Evolutionary conservation across 2,888 invertebrate genomes (phyloP).

Genomic region (Drosophila subsilvestris): DNA sequence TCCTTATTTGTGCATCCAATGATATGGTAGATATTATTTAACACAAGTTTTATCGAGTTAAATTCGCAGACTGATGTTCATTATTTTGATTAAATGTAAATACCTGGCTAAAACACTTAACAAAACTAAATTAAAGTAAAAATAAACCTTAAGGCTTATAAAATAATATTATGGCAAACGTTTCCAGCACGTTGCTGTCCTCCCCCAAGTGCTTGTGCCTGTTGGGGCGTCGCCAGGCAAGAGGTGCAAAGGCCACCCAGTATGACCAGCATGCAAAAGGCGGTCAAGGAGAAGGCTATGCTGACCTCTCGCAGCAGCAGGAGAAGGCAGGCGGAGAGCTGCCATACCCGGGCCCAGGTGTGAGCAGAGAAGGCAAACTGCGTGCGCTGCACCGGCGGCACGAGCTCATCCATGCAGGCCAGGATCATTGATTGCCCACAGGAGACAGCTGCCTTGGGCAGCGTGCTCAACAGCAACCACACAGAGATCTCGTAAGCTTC

Average conservation of each 20-base stretch:
- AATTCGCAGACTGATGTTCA: conserved; percentile 34
- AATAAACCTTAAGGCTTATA: not conserved
- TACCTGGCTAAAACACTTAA: conserved; percentile 12
- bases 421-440: conserved; percentile 83
- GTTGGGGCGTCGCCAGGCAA: conserved; percentile 54
- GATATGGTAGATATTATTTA: not conserved
- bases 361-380: conserved; percentile 82
- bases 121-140: conserved; percentile 1
- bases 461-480: conserved; percentile 82
- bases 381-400: conserved; percentile 78
- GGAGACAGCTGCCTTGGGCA: conserved; percentile 83
- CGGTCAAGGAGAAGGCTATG: conserved; percentile 80
- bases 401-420: conserved; percentile 82
- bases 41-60: conserved; percentile 12
- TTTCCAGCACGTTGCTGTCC: conserved; percentile 16
- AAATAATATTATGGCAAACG: conserved; percentile 8
- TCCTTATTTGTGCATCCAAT: not conserved
- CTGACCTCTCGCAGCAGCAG: conserved; percentile 80
- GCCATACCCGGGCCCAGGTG: conserved; percentile 83
- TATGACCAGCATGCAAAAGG: conserved; percentile 78
- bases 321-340: conserved; percentile 83
- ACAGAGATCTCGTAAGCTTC: conserved; percentile 75
- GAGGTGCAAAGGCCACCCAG: conserved; percentile 82
- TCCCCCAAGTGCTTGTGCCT: not conserved
- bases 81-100: not conserved